Evolutionary conservation across 1,140 invertebrate species (phyloP), one percentile per base, ranked within the genome.

Genomic region (Pseudomyrmex concolor): DNA sequence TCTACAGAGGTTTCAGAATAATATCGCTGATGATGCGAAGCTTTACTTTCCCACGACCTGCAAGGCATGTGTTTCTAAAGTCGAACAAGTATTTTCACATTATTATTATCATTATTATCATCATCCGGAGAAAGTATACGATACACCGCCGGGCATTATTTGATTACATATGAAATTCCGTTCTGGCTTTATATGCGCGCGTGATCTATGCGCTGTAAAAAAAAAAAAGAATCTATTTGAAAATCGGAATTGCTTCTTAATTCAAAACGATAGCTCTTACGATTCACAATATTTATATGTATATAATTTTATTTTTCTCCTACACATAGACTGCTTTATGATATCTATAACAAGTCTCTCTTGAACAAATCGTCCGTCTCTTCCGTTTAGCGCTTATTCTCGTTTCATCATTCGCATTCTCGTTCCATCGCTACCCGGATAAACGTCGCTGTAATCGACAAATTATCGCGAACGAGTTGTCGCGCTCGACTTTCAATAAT

Each of bases 401-500:
- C 57, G 22, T 12, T 34, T 34, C 5, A 7, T 34, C 5, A 15
- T 17, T 17, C 64, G 50, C 43, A 50, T 71, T 71, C 54, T 43
- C 66, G 19, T 80, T 76, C 68, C 25, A n/a, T 9, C 48, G 48
- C 1, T 17, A 48, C 13, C 17, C 10, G 15, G 17, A 68, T 15
- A 17, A 71, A 59, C 66, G 43, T 8, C 43, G n/a, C 54, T 48
- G 7, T 72, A 82, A 73, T 73, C 59, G 59, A 48, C 70, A 59
- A 82, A 74, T 74, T 72, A 82, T 82, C 70, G 59, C 57, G 55
- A 73, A 34, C 34, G 34, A 34, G 34, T 34, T 34, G 34, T 7
- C 68, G 55, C 48, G 70, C 70, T 82, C 57, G 70, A 51, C 19
- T 45, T 57, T 73, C 68, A 54, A 74, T 73, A 74, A 82, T 64